These are phyloP conservation scores for Nannobrachium achirus DNA, from an alignment of 2,113 vertebrate species.

Conservation along the genomic window DNA sequence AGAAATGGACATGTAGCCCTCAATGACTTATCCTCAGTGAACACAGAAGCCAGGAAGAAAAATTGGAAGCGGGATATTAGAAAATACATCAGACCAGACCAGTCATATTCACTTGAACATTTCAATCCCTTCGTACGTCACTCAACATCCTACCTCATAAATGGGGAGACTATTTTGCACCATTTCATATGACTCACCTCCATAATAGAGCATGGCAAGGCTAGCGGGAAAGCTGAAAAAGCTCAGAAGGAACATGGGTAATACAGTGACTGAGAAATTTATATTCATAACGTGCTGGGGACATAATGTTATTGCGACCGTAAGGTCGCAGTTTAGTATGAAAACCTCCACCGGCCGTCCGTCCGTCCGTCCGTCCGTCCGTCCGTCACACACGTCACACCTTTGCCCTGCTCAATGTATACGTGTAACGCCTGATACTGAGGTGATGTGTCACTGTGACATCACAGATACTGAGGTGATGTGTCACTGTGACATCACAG, in stretches of 20 bases:
- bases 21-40: slow-evolving; percentile 51
- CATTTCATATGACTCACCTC: slow-evolving; percentile 78
- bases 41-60: slow-evolving; percentile 5
- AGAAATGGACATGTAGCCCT: slow-evolving; percentile 44
- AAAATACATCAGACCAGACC: no score
- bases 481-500: no score
- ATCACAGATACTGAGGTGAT: no score
- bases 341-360: no score
- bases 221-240: slow-evolving; percentile 87
- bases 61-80: not conserved
- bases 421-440: no score
- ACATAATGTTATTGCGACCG: no score
- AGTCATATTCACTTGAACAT: not conserved
- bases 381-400: no score
- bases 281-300: no score
- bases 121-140: not conserved
- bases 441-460: no score
- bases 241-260: slow-evolving; percentile 86
- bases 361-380: no score
- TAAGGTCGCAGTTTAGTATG: no score
- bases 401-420: no score
- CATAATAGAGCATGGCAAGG: slow-evolving; percentile 87
- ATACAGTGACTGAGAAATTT: slow-evolving; percentile 62
- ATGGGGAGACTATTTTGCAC: not conserved
- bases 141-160: not conserved